phyloP scores from a whole-genome alignment of 2,113 vertebrate species.

The Vicugna pacos region DNA sequence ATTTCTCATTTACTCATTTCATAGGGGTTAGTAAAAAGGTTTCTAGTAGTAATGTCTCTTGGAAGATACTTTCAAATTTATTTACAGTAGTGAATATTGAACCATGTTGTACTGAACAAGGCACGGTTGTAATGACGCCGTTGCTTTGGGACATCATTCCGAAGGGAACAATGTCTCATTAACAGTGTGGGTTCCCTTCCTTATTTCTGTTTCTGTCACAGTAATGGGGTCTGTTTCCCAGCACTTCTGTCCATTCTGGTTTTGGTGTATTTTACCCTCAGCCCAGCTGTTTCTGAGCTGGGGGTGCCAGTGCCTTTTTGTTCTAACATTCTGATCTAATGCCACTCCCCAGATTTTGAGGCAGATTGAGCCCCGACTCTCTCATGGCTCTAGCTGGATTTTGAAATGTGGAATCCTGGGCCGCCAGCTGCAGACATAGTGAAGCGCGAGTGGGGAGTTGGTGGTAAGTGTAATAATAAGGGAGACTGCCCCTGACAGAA shows the following conservation, averaged over 20 bases:
- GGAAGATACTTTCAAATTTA: neutral
- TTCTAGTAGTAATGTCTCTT: neutral
- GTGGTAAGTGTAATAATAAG: no score
- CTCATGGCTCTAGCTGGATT: neutral
- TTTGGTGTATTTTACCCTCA: neutral
- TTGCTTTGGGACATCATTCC: neutral
- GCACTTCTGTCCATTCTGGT: neutral
- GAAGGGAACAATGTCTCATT: neutral
- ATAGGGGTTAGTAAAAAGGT: neutral
- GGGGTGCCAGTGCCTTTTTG: neutral
- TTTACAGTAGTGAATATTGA: neutral
- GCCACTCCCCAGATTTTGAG: neutral
- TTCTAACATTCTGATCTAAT: neutral
- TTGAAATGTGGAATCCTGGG: neutral
- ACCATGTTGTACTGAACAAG: neutral
- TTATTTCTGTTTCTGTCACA: neutral
- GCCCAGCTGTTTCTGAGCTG: neutral
- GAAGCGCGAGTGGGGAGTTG: no score
- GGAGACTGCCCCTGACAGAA: neutral
- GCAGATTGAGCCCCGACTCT: neutral
- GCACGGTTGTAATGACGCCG: neutral
- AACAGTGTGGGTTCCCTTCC: neutral
- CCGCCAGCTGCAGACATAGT: neutral
- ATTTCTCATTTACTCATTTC: constrained; percentile 27
- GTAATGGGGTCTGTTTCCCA: neutral